Evolutionary conservation across 2,113 vertebrate species (phyloP), one percentile per base, ranked within the genome.

Genomic region (Hirundichthys speculiger): DNA sequence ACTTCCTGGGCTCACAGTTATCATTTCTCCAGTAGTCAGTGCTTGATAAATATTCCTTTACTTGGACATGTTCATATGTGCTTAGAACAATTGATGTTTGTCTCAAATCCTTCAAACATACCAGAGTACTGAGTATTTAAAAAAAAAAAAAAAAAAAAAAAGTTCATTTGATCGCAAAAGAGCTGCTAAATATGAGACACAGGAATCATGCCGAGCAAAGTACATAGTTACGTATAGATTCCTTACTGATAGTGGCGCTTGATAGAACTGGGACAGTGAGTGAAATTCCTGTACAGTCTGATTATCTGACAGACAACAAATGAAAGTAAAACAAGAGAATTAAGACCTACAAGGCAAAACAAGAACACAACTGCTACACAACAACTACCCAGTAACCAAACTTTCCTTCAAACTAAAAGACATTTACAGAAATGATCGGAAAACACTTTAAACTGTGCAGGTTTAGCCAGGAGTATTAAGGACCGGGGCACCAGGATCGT

Each of bases 351-450:
- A 73, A 38, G 3, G 24, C 27, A 51, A 22, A 53, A 19, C 13
- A 56, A 40, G 56, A 59, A 21, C 10, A 71, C 55, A 43, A 69
- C 56, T 70, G 43, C 27, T 58, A 43, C 68, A 71, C 56, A 51
- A 73, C 58, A 58, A 46, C 48, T 71, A 82, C 59, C 55, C 51
- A 82, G 76, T 64, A 82, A 85, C 65, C 75, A 34, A 75, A 74
- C 72, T 64, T 78, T 77, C 68, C 64, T 73, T 79, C 43, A 72
- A 68, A 65, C 53, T 83, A 64, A 78, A 78, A 79, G 41, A 75
- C 53, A 58, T 73, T 69, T 61, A 73, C 43, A 64, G 53, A 48
- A 68, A 82, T 43, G 22, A 61, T 75, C 24, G 30, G 38, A 66
- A 27, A 61, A 50, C 1, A 46, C 14, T 50, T 47, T 51, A 20